Evolutionary conservation across 2,113 vertebrate species (phyloP).

Genomic region (Spheniscus mendiculus): DNA sequence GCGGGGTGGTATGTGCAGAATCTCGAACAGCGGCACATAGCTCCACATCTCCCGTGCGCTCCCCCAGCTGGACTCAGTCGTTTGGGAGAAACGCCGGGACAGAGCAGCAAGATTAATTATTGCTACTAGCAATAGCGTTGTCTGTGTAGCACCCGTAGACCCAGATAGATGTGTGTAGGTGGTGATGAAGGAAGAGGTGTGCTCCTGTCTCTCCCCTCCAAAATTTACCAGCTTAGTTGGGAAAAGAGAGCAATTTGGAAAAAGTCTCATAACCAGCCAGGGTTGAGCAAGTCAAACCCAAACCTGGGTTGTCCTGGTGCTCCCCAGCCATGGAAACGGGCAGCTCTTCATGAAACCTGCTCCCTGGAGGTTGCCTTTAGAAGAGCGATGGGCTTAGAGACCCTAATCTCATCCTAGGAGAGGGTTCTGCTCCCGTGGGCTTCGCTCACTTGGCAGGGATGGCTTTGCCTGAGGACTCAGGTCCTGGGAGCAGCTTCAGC

Average conservation of each 20-base stretch:
- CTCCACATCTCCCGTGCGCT: not conserved
- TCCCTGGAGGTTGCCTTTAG: not conserved
- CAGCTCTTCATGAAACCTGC: not conserved
- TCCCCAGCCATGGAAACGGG: not conserved
- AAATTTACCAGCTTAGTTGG: not conserved
- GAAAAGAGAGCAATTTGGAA: not conserved
- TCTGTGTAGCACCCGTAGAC: not conserved
- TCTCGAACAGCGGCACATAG: not conserved
- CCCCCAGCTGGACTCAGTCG: no score
- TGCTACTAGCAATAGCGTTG: fast-evolving
- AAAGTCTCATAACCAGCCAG: not conserved
- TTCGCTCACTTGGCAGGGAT: not conserved
- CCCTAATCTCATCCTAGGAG: not conserved
- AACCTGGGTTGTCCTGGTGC: not conserved
- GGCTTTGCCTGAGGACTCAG: not conserved
- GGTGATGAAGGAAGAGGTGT: not conserved
- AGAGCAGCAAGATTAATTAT: not conserved
- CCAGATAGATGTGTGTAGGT: not conserved
- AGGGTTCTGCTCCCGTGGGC: not conserved
- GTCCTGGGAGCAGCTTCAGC: not conserved
- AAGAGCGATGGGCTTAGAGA: not conserved
- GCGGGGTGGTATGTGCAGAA: not conserved
- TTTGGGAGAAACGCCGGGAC: not conserved
- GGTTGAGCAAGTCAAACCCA: not conserved
- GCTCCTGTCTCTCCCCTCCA: not conserved